Base-by-base conservation (phyloP, 2,888 invertebrate genomes). In the Ennomos fuscantarius region DNA sequence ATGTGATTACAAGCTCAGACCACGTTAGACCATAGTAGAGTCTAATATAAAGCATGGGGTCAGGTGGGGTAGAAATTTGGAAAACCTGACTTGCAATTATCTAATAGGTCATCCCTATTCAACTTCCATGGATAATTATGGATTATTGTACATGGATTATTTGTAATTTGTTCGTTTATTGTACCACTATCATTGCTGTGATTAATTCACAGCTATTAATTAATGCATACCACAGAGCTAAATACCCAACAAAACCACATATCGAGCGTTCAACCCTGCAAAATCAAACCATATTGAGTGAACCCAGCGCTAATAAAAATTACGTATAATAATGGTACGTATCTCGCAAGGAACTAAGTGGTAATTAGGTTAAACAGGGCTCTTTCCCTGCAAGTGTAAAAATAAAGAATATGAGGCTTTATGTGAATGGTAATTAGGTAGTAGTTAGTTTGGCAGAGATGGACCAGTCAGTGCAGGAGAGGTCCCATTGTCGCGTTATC, bases 401-500 rank as follows among this genome's bases (percentile, higher is more conserved):
- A 61, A 47, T 53, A 57, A 53, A 53, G 59, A 75, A 81, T 76
- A 78, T 76, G 78, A 71, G 72, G 52, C 76, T 75, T 73, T 82
- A 79, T 68, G 54, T 60, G 48, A 49, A 51, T 65, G 69, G 69
- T 64, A 73, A 78, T 72, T 81, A 78, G 80, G 81, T 82, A 67
- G 80, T 84, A 81, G 87, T 85, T 86, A 81, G 81, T 75, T 81
- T 79, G 69, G 73, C 70, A 70, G 65, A 68, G 54, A 45, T 40
- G 51, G 73, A 82, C 77, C 85, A 84, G 82, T 79, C 77, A 77
- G 76, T 76, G 81, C 83, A 81, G 77, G 84, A 82, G 86, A 86
- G 86, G 81, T 85, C 83, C 87, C 74, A 87, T 90, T 90, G 90
- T 90, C 72, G 60, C 79, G 82, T 90, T 90, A 90, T 90, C 90